Percentiles rank a stretch among this genome's conserved stretches.
Evolutionary conservation across 2,797 vertebrate genomes (phyloP).

Genomic region (Diglossa cyanea): DNA sequence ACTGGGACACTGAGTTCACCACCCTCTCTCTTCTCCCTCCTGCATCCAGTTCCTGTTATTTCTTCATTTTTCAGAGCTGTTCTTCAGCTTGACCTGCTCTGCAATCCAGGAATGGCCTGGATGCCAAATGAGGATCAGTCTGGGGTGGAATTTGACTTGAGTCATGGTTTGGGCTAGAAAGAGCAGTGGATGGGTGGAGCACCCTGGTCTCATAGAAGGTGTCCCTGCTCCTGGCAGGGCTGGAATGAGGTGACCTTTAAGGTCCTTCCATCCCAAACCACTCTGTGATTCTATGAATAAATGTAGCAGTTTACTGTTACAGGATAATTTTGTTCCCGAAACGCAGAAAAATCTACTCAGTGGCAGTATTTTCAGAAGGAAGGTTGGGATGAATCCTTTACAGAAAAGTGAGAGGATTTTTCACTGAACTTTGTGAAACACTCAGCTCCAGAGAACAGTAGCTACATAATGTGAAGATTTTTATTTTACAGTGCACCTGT

Average conservation of each 20-base stretch:
- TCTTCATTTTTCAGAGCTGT: neutral
- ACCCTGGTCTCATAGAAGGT: too few relatives aligned
- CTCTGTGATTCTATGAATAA: neutral
- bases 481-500: neutral
- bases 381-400: neutral
- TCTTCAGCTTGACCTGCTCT: neutral
- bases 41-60: neutral
- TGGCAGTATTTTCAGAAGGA: neutral
- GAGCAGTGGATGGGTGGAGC: neutral
- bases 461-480: neutral
- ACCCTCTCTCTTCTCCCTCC: neutral
- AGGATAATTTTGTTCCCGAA: neutral
- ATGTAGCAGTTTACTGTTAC: neutral
- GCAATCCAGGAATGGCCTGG: neutral
- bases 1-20: neutral
- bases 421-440: neutral
- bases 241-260: neutral
- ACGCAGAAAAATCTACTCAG: neutral
- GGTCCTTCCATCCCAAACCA: neutral
- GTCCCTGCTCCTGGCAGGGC: neutral
- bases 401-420: neutral
- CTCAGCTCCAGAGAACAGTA: neutral
- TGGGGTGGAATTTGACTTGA: neutral
- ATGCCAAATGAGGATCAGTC: neutral
- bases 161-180: neutral